These are phyloP conservation scores for Tetramorium simillimum DNA, from an alignment of 1,140 invertebrate species.

Conservation along the genomic window DNA sequence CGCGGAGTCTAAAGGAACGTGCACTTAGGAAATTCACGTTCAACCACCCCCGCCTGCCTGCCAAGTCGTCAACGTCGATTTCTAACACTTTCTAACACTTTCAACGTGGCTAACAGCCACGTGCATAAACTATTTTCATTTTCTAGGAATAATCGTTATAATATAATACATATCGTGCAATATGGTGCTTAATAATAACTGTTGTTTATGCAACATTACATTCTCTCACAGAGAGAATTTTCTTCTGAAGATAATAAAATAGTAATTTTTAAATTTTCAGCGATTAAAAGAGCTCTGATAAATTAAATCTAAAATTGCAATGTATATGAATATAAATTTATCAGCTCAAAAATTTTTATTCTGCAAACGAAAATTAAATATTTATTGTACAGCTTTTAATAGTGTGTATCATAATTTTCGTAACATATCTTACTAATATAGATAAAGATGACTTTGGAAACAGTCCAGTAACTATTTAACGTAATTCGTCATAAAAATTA, in stretches of 20 bases:
- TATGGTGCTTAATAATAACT: not conserved
- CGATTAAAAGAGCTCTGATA: not conserved
- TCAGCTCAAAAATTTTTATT: not conserved
- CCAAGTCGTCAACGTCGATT: constrained; percentile 35
- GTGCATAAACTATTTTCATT: not conserved
- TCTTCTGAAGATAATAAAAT: not conserved
- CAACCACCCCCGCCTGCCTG: not conserved
- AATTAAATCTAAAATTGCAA: not conserved
- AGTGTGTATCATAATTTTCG: too few relatives aligned
- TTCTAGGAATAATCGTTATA: not conserved
- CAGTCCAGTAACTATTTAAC: too few relatives aligned
- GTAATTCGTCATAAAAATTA: too few relatives aligned
- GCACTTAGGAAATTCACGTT: constrained; percentile 50
- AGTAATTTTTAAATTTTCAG: not conserved
- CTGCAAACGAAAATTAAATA: not conserved
- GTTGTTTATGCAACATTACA: not conserved
- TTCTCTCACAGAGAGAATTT: not conserved
- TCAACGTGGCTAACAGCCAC: not conserved
- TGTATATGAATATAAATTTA: not conserved
- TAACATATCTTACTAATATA: too few relatives aligned
- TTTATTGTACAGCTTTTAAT: too few relatives aligned
- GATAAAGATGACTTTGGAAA: too few relatives aligned
- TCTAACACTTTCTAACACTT: constrained; percentile 17
- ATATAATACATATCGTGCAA: not conserved
- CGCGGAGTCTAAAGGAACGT: constrained; percentile 33